phyloP scores from a whole-genome alignment of 1,140 invertebrate genomes.

The Microplitis mediator region DNA sequence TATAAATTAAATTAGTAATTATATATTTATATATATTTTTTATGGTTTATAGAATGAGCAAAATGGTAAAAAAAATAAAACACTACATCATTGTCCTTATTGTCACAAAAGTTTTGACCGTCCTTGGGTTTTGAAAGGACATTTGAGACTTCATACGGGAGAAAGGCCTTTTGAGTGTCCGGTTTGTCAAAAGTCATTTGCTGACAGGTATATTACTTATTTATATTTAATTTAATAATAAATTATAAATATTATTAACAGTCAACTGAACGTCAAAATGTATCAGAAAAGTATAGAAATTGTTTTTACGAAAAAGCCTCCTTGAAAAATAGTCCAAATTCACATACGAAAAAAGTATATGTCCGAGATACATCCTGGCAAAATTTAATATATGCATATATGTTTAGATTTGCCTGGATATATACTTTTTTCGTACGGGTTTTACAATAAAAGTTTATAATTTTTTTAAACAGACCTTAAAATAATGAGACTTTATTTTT shows the following conservation, averaged over 20 bases:
- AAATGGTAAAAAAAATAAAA: slow-evolving; percentile 54
- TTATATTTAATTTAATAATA: slow-evolving; percentile 14
- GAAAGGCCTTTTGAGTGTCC: slow-evolving; percentile 74
- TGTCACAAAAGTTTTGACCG: slow-evolving; percentile 67
- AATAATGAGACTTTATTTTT: too few relatives aligned
- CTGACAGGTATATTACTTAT: slow-evolving; percentile 66
- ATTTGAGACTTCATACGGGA: slow-evolving; percentile 71
- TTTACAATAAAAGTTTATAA: too few relatives aligned
- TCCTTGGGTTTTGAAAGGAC: slow-evolving; percentile 74
- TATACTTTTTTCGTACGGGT: too few relatives aligned
- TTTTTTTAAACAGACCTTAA: too few relatives aligned
- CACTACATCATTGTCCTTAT: slow-evolving; percentile 59
- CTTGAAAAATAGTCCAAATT: too few relatives aligned
- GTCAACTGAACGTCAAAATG: too few relatives aligned
- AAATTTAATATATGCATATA: too few relatives aligned
- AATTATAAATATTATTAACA: slow-evolving; percentile 3
- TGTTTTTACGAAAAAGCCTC: too few relatives aligned
- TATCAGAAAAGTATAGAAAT: too few relatives aligned
- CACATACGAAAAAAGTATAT: too few relatives aligned
- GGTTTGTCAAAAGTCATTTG: slow-evolving; percentile 74
- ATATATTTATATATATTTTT: not conserved
- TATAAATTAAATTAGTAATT: not conserved
- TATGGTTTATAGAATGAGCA: slow-evolving; percentile 24
- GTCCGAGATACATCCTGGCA: too few relatives aligned
- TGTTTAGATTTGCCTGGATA: too few relatives aligned